Percentiles rank a stretch among this genome's conserved stretches.
These are phyloP conservation scores for Gastrophysa polygoni DNA, from an alignment of 2,888 invertebrate genomes.

Conservation along the genomic window DNA sequence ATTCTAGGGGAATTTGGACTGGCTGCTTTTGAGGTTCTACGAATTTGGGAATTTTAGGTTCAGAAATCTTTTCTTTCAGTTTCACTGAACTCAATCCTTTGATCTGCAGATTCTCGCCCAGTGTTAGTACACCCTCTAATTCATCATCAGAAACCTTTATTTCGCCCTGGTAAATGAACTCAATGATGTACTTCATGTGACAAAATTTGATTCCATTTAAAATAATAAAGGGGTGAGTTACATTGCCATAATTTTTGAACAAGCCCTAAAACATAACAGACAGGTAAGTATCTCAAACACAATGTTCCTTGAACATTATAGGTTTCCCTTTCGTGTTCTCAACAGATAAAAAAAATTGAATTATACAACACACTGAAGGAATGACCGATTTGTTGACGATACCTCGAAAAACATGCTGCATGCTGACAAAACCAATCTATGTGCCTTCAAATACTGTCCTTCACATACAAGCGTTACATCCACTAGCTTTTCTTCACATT, in stretches of 20 bases:
- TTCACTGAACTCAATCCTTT: slow-evolving; percentile 54
- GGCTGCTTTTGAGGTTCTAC: neutral
- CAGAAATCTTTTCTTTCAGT: slow-evolving; percentile 26
- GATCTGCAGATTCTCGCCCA: slow-evolving; percentile 59
- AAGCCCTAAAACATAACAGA: slow-evolving; percentile 16
- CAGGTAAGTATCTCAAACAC: too few species aligned
- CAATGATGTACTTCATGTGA: slow-evolving; percentile 57
- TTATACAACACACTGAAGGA: too few species aligned
- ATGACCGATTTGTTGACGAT: too few species aligned
- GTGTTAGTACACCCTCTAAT: slow-evolving; percentile 55
- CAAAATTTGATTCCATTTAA: slow-evolving; percentile 57
- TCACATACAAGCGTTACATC: slow-evolving; percentile 61
- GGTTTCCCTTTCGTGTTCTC: too few species aligned
- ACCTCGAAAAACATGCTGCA: slow-evolving; percentile 61
- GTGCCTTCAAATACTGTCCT: slow-evolving; percentile 59
- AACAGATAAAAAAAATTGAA: too few species aligned
- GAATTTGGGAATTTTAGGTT: neutral
- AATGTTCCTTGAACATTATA: too few species aligned
- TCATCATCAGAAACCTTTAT: slow-evolving; percentile 59
- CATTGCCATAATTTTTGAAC: slow-evolving; percentile 15
- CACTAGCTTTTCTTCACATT: slow-evolving; percentile 56
- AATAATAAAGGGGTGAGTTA: slow-evolving; percentile 57
- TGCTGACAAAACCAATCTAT: slow-evolving; percentile 61
- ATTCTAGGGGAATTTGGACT: neutral
- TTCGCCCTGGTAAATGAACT: slow-evolving; percentile 62